Percentiles rank a stretch among this genome's conserved stretches.
These are phyloP conservation scores for Ophthalmolycus amberensis DNA, from an alignment of 2,113 vertebrate species.

Conservation along the genomic window DNA sequence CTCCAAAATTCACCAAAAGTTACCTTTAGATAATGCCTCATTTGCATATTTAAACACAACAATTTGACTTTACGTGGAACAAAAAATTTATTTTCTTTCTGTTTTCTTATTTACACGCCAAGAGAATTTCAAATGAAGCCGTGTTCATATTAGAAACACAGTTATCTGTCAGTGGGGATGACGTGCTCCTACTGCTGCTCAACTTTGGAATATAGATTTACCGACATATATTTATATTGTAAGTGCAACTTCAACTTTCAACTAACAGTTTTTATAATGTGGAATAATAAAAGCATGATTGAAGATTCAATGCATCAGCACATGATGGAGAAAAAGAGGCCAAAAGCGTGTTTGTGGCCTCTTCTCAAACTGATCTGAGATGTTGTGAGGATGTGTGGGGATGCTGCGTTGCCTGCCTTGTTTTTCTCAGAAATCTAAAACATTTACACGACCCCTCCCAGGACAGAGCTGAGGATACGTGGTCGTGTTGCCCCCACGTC, in stretches of 20 bases:
- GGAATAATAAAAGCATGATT: not conserved
- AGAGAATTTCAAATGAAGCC: conserved; percentile 11
- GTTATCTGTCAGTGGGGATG: not conserved
- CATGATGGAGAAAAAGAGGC: not conserved
- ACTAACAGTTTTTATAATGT: not conserved
- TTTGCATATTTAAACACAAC: too few relatives aligned
- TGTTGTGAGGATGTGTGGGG: not conserved
- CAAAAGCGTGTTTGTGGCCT: not conserved
- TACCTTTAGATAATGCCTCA: not conserved
- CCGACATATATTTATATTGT: not conserved
- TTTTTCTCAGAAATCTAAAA: not conserved
- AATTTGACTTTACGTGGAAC: not conserved
- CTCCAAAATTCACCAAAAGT: not conserved
- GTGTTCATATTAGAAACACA: not conserved
- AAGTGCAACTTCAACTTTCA: conserved; percentile 6
- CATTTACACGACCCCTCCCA: too few relatives aligned
- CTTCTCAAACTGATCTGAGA: not conserved
- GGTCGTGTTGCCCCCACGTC: too few relatives aligned
- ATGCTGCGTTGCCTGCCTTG: not conserved
- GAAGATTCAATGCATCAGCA: conserved; percentile 4
- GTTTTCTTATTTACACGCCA: conserved; percentile 2
- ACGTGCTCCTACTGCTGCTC: not conserved
- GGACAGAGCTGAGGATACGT: too few relatives aligned
- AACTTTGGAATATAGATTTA: conserved; percentile 7
- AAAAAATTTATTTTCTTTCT: not conserved